phyloP scores from a whole-genome alignment of 1,140 invertebrate genomes.

The Drusus annulatus region DNA sequence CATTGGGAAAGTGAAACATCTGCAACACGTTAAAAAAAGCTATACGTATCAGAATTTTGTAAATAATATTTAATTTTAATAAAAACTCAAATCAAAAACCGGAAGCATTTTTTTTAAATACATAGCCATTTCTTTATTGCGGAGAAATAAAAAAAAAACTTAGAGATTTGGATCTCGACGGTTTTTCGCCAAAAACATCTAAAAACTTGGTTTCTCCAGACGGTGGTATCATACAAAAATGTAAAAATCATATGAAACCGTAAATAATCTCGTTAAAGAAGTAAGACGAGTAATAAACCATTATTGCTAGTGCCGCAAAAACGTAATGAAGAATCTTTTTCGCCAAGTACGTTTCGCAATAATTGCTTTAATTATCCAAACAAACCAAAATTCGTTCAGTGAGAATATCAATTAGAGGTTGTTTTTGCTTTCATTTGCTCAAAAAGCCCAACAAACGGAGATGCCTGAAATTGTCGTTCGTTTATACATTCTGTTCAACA shows the following conservation, averaged over 20 bases:
- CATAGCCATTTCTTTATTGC: no score
- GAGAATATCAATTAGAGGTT: conserved; percentile 29
- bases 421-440: conserved; percentile 16
- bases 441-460: neutral
- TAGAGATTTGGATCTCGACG: no score
- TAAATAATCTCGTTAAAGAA: conserved; percentile 9
- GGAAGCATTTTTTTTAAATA: no score
- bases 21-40: no score
- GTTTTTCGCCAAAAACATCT: no score
- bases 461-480: neutral
- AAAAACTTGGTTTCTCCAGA: no score
- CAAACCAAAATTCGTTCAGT: neutral
- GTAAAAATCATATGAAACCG: neutral
- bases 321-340: neutral
- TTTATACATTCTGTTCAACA: no score
- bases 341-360: neutral
- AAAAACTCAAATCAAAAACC: no score
- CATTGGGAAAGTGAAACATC: no score
- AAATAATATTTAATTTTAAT: no score
- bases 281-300: neutral
- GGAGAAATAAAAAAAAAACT: no score
- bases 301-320: neutral
- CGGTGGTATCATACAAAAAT: neutral
- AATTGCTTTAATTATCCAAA: conserved; percentile 13
- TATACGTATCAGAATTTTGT: no score